Conservation (phyloP, 2,797 vertebrate species). For the Anas capensis region DNA sequence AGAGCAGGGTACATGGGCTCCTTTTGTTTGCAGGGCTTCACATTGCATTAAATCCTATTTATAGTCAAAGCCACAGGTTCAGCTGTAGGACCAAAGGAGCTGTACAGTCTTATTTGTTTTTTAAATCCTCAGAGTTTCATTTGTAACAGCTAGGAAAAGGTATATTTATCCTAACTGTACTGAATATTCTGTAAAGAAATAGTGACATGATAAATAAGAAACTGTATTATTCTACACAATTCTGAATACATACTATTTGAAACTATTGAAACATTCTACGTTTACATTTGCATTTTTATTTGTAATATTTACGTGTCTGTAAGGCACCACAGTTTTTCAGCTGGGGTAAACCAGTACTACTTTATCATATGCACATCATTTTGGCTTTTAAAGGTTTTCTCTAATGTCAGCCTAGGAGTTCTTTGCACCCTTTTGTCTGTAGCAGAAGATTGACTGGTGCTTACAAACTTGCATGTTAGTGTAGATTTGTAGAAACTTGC, state of each 20-base stretch:
- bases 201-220: neutral
- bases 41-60: constrained; percentile 8
- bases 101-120: neutral
- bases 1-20: neutral
- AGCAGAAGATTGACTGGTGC: neutral
- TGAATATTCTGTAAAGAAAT: neutral
- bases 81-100: neutral
- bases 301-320: neutral
- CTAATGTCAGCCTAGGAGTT: neutral
- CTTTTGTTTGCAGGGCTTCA: neutral
- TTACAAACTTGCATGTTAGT: neutral
- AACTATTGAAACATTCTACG: neutral
- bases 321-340: neutral
- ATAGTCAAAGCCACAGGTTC: neutral
- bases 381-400: neutral
- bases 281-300: neutral
- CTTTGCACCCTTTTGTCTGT: neutral
- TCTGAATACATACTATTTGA: neutral
- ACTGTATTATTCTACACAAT: accelerated
- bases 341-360: neutral
- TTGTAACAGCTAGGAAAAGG: neutral
- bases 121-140: neutral
- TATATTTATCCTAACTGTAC: neutral
- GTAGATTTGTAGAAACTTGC: too few relatives aligned
- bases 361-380: neutral